These are phyloP conservation scores for Berghia stephanieae DNA, from an alignment of 1,140 invertebrate genomes.

Conservation along the genomic window DNA sequence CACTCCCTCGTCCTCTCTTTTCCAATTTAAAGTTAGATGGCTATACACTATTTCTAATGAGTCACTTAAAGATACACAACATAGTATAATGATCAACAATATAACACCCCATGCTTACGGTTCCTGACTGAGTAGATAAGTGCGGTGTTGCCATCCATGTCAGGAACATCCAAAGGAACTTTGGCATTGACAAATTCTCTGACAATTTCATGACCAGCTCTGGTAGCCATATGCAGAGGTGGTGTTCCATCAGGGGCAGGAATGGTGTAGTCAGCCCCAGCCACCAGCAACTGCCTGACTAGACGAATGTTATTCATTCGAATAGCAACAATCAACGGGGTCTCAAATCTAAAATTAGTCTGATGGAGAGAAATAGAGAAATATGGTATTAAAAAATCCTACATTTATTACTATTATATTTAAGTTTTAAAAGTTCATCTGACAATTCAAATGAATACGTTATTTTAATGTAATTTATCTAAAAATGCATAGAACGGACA, in stretches of 20 bases:
- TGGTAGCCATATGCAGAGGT: too few relatives aligned
- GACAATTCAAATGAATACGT: too few relatives aligned
- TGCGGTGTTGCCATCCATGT: neutral
- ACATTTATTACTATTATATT: too few relatives aligned
- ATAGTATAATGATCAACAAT: too few relatives aligned
- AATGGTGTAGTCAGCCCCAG: constrained; percentile 23
- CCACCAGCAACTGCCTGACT: constrained; percentile 5
- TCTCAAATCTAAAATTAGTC: constrained; percentile 24
- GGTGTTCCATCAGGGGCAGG: constrained; percentile 5
- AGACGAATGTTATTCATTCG: constrained; percentile 20
- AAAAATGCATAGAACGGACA: too few relatives aligned
- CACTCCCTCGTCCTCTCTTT: too few relatives aligned
- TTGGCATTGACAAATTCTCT: constrained; percentile 21
- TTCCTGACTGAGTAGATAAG: neutral
- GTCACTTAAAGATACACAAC: too few relatives aligned
- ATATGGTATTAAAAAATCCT: too few relatives aligned
- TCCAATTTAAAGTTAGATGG: too few relatives aligned
- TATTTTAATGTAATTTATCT: too few relatives aligned
- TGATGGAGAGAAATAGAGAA: neutral
- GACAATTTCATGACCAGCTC: constrained; percentile 5
- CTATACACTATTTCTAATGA: too few relatives aligned
- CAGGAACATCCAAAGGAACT: neutral
- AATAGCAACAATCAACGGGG: constrained; percentile 12
- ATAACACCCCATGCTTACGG: constrained; percentile 7
- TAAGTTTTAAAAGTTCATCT: too few relatives aligned